A percentile compares a stretch with the other conserved stretches of the same genome.
These are phyloP conservation scores for Equus quagga DNA, from an alignment of 2,113 vertebrate species.

Conservation along the genomic window DNA sequence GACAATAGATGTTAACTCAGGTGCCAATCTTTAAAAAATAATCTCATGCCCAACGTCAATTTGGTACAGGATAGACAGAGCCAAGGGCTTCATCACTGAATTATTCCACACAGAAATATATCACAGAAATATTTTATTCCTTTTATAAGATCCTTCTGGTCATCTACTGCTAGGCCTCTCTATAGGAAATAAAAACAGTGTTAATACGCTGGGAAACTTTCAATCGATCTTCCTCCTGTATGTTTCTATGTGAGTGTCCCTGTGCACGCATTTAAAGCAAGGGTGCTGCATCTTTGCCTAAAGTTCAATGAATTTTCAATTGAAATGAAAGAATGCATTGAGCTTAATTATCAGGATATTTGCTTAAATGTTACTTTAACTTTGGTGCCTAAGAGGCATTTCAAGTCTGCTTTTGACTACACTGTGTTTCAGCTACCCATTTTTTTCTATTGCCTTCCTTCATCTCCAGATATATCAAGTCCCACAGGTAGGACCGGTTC, in stretches of 20 bases:
- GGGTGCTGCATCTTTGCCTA: not conserved
- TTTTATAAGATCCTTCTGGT: not conserved
- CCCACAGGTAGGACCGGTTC: not conserved
- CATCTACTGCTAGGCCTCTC: not conserved
- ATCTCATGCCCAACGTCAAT: not conserved
- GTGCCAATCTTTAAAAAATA: no score
- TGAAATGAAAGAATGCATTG: not conserved
- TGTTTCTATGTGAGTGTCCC: not conserved
- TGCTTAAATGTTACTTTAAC: not conserved
- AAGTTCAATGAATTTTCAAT: not conserved
- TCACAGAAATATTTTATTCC: not conserved
- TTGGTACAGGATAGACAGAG: not conserved
- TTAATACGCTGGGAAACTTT: not conserved
- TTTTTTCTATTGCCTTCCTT: not conserved
- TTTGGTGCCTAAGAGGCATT: not conserved
- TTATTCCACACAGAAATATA: not conserved
- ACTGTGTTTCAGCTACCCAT: not conserved
- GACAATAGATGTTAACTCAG: no score
- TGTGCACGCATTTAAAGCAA: not conserved
- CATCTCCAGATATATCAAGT: not conserved
- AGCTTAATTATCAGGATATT: not conserved
- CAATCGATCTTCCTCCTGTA: not conserved
- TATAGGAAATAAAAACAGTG: not conserved
- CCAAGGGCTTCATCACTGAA: not conserved
- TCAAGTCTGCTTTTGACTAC: not conserved